Conservation (phyloP, 2,797 vertebrate genomes). For the Chlorospingus semifuscus region DNA sequence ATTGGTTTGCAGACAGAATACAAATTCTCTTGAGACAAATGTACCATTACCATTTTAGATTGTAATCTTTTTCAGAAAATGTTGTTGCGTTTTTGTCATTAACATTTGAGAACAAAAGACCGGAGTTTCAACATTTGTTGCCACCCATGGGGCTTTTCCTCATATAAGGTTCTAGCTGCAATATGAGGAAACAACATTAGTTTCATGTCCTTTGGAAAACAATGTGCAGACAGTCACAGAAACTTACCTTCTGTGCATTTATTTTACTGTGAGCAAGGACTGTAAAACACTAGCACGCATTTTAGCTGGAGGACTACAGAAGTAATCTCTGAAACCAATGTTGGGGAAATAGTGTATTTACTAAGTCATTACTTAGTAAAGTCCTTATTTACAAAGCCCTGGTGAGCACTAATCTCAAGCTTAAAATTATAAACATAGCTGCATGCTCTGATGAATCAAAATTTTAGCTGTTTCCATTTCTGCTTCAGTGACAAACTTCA, state of each 20-base stretch:
- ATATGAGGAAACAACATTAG: not conserved
- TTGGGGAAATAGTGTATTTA: not conserved
- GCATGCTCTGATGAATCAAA: not conserved
- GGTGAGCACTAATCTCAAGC: not conserved
- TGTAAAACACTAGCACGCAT: not conserved
- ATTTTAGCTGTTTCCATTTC: not conserved
- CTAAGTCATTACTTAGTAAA: not conserved
- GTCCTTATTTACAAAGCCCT: not conserved
- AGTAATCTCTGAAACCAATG: not conserved
- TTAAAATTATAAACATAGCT: not conserved
- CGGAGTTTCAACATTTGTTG: constrained; percentile 8
- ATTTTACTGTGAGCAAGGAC: not conserved
- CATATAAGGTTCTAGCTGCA: not conserved
- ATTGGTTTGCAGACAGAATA: constrained; percentile 40
- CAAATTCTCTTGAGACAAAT: constrained; percentile 47
- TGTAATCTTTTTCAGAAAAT: constrained; percentile 29
- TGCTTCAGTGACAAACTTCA: not conserved
- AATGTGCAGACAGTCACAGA: not conserved
- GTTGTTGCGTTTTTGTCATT: not conserved
- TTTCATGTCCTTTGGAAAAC: not conserved
- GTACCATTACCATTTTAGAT: constrained; percentile 63
- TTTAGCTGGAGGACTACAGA: not conserved
- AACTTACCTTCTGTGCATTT: not conserved
- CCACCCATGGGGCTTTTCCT: not conserved
- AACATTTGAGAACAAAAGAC: constrained; percentile 41